Evolutionary conservation across 1,140 invertebrate species (phyloP).

Genomic region (Lordiphosa collinella): DNA sequence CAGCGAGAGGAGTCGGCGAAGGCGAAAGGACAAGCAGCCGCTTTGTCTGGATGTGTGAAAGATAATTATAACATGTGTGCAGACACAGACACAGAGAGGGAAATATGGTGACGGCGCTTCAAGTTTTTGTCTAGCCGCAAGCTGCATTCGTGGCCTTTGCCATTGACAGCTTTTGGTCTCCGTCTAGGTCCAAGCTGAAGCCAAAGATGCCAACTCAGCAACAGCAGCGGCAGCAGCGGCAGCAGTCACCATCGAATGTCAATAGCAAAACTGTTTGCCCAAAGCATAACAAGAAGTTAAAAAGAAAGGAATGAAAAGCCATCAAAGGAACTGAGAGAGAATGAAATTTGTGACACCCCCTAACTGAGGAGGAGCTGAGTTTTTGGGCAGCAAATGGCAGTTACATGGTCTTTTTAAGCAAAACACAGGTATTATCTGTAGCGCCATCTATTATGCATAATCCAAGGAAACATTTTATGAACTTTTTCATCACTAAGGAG

Average conservation of each 20-base stretch:
- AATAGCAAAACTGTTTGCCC: conserved; percentile 68
- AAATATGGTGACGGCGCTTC: conserved; percentile 10
- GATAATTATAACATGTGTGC: conserved; percentile 67
- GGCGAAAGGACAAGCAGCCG: conserved; percentile 25
- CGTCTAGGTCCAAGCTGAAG: conserved; percentile 4
- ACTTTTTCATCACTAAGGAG: no score
- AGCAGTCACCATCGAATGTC: conserved; percentile 54
- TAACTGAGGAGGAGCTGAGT: background rate
- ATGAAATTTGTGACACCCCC: conserved; percentile 4
- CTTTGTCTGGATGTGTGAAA: conserved; percentile 67
- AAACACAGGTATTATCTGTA: background rate
- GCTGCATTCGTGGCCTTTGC: conserved; percentile 47
- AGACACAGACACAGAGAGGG: conserved; percentile 10
- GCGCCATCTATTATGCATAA: background rate
- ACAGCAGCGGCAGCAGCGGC: conserved; percentile 20
- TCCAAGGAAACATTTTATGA: no score
- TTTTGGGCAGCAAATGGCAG: no score
- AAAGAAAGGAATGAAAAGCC: conserved; percentile 8
- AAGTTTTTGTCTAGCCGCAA: conserved; percentile 50
- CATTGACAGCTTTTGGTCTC: conserved; percentile 46
- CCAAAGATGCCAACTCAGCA: conserved; percentile 60
- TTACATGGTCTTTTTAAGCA: no score
- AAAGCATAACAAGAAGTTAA: conserved; percentile 43
- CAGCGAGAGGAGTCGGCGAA: conserved; percentile 17
- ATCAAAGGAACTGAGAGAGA: conserved; percentile 5